Evolutionary conservation across 64 coral and sea anemone genomes (phyloP), one percentile per base, ranked within the genome.

Genomic region (Orbicella faveolata): DNA sequence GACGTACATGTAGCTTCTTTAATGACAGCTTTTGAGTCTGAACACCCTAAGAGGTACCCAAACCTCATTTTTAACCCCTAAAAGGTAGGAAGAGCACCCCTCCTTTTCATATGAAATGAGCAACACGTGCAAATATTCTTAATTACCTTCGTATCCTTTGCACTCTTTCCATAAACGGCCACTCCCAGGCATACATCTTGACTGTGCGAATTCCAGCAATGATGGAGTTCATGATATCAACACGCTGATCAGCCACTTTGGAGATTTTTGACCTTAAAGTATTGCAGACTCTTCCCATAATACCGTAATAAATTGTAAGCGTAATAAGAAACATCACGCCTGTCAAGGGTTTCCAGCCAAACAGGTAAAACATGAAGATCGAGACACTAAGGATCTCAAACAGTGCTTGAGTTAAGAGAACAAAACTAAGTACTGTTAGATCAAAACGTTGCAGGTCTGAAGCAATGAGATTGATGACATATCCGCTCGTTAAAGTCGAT

Each of bases 171-270:
- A 35, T 61, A 33, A 90, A 90, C 0, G 89, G 78, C 52, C 51
- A 68, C 59, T 90, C 89, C 89, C 89, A 90, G 4, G 89, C 89
- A 30, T 90, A 90, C 89, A 90, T 90, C 89, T 90, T 90, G 36
- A 90, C 89, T 11, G 89, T 75, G 5, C 78, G 78, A 33, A 83
- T 76, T 20, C 89, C 89, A 63, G 89, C 52, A 69, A 90, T 18
- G 59, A 90, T 83, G 48, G 89, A 67, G 63, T 68, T 90, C 89
- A 90, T 83, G 7, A 83, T 30, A 69, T 72, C 64, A 2, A 90
- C 44, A 36, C 89, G 34, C 9, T 48, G 2, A 62, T 90, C 89
- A 16, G 89, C 63, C 55, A 90, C 79, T 18, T 36, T 74, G 25
- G 89, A 79, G 20, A 90, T 90, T 75, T 64, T 82, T 5, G 67